These are phyloP conservation scores for Pterocles gutturalis DNA, from an alignment of 2,113 vertebrate genomes.

Conservation along the genomic window DNA sequence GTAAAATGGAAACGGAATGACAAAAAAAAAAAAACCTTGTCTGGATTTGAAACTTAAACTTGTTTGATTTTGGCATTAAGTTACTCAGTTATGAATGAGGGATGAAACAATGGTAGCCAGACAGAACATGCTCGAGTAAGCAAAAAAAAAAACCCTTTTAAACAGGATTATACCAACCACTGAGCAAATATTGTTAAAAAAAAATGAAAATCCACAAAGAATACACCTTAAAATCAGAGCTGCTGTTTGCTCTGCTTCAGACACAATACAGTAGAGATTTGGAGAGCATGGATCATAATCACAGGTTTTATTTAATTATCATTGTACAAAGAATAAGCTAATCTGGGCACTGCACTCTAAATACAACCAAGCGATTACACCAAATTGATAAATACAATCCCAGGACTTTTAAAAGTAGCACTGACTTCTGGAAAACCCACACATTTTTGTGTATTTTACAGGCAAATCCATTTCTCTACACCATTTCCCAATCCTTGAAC, in stretches of 20 bases:
- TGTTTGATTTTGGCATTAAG: constrained; percentile 34
- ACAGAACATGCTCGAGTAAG: constrained; percentile 9
- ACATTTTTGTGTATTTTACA: neutral
- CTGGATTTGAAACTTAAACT: constrained; percentile 6
- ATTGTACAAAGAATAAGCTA: neutral
- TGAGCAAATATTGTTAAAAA: neutral
- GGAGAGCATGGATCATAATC: neutral
- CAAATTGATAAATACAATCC: neutral
- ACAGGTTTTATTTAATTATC: neutral
- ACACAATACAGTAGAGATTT: neutral
- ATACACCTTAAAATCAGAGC: constrained; percentile 1
- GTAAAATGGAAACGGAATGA: neutral
- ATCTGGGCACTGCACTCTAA: neutral
- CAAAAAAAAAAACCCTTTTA: neutral
- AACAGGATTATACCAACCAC: constrained; percentile 19
- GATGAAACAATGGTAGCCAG: constrained; percentile 13
- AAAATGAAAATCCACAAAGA: neutral
- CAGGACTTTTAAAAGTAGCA: neutral
- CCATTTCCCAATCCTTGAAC: neutral
- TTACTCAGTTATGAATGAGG: constrained; percentile 23
- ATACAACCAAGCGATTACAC: neutral
- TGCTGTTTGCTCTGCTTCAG: neutral
- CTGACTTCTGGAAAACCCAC: neutral
- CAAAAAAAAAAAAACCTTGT: neutral
- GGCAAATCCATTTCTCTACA: neutral